Evolutionary conservation across 1,140 invertebrate genomes (phyloP).

Genomic region (Lepidurus arcticus): DNA sequence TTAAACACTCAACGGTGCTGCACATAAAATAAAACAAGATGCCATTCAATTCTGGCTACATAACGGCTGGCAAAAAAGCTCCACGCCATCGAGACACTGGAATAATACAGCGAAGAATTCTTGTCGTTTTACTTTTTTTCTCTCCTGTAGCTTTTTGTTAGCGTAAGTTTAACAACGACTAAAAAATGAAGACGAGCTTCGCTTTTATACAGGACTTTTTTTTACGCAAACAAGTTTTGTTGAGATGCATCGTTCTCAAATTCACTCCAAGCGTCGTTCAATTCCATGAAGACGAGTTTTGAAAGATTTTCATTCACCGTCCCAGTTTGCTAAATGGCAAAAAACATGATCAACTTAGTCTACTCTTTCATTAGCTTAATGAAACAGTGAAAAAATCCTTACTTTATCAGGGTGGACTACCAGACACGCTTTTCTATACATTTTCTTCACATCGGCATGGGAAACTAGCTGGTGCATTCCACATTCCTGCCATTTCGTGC

Average conservation of each 20-base stretch:
- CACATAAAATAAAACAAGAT: constrained; percentile 6
- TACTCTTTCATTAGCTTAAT: not conserved
- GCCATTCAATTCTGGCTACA: not conserved
- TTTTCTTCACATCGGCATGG: constrained; percentile 87
- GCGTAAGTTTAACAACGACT: not conserved
- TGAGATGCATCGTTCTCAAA: constrained; percentile 88
- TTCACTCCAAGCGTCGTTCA: constrained; percentile 97
- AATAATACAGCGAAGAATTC: not conserved
- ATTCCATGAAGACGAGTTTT: constrained; percentile 95
- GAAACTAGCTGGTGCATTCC: constrained; percentile 92
- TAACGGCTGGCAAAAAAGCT: constrained; percentile 1
- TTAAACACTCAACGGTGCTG: constrained; percentile 11
- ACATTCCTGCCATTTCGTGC: constrained; percentile 82
- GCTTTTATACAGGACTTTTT: not conserved
- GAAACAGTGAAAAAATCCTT: constrained; percentile 36
- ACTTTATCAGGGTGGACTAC: constrained; percentile 98
- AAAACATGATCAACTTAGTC: constrained; percentile 28
- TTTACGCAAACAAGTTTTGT: constrained; percentile 66
- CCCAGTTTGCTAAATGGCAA: constrained; percentile 70
- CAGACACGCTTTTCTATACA: constrained; percentile 90
- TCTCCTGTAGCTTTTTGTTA: not conserved
- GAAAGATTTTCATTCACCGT: constrained; percentile 85
- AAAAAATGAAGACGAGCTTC: not conserved
- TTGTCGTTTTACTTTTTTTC: not conserved
- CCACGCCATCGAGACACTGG: constrained; percentile 1